Base-by-base conservation (phyloP, 2,888 invertebrate genomes). In the Eilema sororculum region DNA sequence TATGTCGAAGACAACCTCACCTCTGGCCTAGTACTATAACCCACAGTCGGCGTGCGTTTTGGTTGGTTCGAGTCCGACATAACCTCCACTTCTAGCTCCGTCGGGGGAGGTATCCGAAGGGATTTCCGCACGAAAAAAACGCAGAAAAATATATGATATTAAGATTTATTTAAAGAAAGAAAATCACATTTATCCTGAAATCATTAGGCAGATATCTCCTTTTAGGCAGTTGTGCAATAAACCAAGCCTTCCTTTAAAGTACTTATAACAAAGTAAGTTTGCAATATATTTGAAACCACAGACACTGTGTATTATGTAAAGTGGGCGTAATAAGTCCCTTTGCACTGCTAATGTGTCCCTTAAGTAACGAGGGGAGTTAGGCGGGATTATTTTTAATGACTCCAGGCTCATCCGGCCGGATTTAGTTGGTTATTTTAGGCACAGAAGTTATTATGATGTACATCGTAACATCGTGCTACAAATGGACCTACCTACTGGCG, bases 341-440 rank as follows among this genome's bases (percentile, higher is more conserved):
- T 60, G 72, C 73, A 73, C 75, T 65, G 82, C 82, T 82, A 77
- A 80, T 80, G 77, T 81, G 64, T 62, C 69, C 59, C 68, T 75
- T 68, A 70, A 79, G 82, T 79, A 81, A 75, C 72, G 65, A 75
- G 80, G 72, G 78, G 72, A 68, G 64, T 71, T 57, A 61, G 10
- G 46, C 57, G 46, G 78, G 80, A 74, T 80, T 80, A 80, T 77
- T 70, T 79, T 71, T 74, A 80, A 80, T 75, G 82, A 79, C 69
- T 71, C 41, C 80, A 69, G 68, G 73, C 64, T 79, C 63, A 73
- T 67, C 72, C 69, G 52, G 63, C 58, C 68, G 67, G 65, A 33
- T 68, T 72, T 66, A 74, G 67, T n/a, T 52, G 67, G 75, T 70
- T 79, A 75, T 79, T 81, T 81, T 77, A 77, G 65, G 73, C 63